A percentile compares a stretch with the other conserved stretches of the same genome.
phyloP scores from a whole-genome alignment of 2,888 invertebrate genomes.

The Gryllus longicercus region DNA sequence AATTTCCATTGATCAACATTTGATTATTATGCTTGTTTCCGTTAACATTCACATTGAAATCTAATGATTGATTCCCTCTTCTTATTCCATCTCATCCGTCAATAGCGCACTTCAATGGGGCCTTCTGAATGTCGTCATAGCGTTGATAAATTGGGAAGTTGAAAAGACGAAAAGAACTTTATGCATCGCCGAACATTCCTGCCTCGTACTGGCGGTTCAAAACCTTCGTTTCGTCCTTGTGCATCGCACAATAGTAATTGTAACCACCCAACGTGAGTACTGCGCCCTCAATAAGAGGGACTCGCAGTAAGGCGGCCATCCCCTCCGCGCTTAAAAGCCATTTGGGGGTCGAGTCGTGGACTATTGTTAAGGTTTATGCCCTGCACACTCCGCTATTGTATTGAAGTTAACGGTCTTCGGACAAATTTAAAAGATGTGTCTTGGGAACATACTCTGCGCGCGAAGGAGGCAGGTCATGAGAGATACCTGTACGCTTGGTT shows the following conservation, averaged over 20 bases:
- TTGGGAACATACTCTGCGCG: too few species aligned
- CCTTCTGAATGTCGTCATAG: background rate
- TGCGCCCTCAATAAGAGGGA: background rate
- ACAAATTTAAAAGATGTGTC: conserved; percentile 4
- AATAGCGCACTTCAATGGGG: background rate
- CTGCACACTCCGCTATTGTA: background rate
- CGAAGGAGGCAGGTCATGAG: too few species aligned
- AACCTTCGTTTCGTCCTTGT: background rate
- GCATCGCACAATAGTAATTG: background rate
- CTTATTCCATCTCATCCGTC: too few species aligned
- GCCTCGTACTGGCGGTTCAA: background rate
- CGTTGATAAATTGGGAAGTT: background rate
- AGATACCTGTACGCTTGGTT: too few species aligned
- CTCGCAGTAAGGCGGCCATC: background rate
- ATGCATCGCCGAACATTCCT: background rate
- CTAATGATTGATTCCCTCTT: too few species aligned
- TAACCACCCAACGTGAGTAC: background rate
- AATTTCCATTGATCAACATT: too few species aligned
- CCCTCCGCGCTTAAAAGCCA: background rate
- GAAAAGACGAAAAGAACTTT: background rate
- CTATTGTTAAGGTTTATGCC: background rate
- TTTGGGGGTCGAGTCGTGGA: background rate
- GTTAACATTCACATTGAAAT: too few species aligned
- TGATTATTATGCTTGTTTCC: too few species aligned
- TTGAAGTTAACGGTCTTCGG: background rate